Evolutionary conservation across 2,888 invertebrate genomes (phyloP), one percentile per base, ranked within the genome.

Genomic region (Calameuta pallipes): DNA sequence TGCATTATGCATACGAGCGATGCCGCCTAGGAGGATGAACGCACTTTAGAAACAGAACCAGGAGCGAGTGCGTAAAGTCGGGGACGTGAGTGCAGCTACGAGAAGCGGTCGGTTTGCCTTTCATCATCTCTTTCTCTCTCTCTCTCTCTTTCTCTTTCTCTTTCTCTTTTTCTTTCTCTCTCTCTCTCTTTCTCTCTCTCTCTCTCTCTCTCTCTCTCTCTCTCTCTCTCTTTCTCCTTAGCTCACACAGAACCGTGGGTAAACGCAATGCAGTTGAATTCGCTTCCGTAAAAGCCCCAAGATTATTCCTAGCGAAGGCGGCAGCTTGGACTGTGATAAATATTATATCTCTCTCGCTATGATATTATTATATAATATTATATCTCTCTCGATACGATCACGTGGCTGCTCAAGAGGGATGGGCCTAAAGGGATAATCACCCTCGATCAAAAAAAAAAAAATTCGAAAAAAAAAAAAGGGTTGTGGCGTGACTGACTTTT

Each of bases 1-100:
- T 78, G 80, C 78, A 81, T 80, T 79, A 78, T 76, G 78, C 73
- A 80, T 78, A 76, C 76, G 71, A 13, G 31, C 33, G 11, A 34
- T 71, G 71, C 56, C 56, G 56, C 23, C 56, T 37, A 75, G 74
- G 9, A 76, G 76, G 75, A 78, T 75, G 73, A 75, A 80, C 77
- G 78, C 76, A 80, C 78, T 79, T 80, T 77, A 74, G 77, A 76
- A 73, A 68, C 69, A 71, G 73, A 31, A 76, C 36, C 23, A 56
- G 56, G 23, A 56, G 56, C 56, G 56, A 56, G 56, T 23, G 56
- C 56, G 56, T 56, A 56, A 56, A 56, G 56, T 56, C 56, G 15
- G 23, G 56, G 23, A 56, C 56, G 56, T 56, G 56, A 56, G 56
- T 56, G 56, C 15, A 41, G 41, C 15, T 15, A 41, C 15, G 41